Percentiles rank a stretch among this genome's conserved stretches.
phyloP scores from a whole-genome alignment of 2,113 vertebrate species.

The Psettodes erumei region DNA sequence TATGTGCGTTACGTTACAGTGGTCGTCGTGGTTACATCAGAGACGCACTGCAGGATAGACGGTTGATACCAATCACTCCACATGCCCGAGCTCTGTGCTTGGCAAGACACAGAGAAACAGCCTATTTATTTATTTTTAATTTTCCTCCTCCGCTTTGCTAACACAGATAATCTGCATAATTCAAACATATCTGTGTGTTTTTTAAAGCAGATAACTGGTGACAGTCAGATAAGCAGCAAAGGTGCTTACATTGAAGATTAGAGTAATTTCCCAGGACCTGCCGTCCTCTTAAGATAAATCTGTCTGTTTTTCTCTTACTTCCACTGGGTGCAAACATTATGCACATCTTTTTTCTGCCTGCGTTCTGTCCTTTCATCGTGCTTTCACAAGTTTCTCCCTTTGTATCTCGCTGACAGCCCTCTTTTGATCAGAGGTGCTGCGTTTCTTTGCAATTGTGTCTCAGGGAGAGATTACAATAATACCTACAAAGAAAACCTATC shows the following conservation, averaged over 20 bases:
- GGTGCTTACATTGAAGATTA: background rate
- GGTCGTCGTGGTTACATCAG: slow-evolving; percentile 37
- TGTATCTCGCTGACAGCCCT: slow-evolving; percentile 38
- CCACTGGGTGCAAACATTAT: background rate
- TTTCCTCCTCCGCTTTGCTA: slow-evolving; percentile 19
- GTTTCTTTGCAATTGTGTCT: slow-evolving; percentile 40
- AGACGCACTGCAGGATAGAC: slow-evolving; percentile 28
- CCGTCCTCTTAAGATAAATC: background rate
- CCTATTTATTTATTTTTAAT: slow-evolving; percentile 17
- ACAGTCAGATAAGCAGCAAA: background rate
- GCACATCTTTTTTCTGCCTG: background rate
- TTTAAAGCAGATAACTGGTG: slow-evolving; percentile 2
- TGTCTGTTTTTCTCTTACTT: slow-evolving; percentile 1
- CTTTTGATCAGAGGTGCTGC: slow-evolving; percentile 53
- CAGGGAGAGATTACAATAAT: slow-evolving; percentile 57
- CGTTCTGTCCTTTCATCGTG: background rate
- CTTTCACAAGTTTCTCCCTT: slow-evolving; percentile 18
- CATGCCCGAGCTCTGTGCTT: slow-evolving; percentile 23
- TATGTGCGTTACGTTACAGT: background rate
- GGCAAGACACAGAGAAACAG: slow-evolving; percentile 38
- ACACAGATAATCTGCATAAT: slow-evolving; percentile 28
- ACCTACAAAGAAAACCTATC: slow-evolving; percentile 45
- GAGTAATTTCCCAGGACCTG: background rate
- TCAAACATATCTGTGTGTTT: background rate
- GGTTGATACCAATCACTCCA: slow-evolving; percentile 51